A percentile compares a stretch with the other conserved stretches of the same genome.
Evolutionary conservation across 2,113 vertebrate genomes (phyloP).

Genomic region (Saccopteryx leptura): DNA sequence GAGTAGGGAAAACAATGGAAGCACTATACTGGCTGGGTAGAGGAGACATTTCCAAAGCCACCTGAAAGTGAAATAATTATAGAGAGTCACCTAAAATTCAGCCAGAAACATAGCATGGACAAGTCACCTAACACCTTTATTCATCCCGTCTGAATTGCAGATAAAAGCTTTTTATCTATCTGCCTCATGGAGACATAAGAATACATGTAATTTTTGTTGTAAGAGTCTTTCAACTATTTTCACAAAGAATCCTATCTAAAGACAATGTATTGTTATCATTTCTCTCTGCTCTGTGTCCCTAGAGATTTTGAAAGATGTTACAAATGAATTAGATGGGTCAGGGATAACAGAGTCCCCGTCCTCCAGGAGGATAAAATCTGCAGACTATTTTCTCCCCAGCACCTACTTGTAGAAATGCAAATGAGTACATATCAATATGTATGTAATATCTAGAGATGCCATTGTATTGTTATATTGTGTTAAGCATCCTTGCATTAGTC

Average conservation of each 20-base stretch:
- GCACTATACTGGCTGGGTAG: neutral
- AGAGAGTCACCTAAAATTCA: conserved; percentile 72
- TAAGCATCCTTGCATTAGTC: neutral
- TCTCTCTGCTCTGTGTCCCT: conserved; percentile 54
- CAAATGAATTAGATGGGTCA: conserved; percentile 10
- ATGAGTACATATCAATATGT: neutral
- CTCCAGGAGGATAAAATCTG: neutral
- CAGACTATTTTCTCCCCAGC: neutral
- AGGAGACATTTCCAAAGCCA: conserved; percentile 68
- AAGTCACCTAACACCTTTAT: conserved; percentile 75
- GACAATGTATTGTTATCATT: conserved; percentile 38
- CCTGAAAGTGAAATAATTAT: conserved; percentile 78
- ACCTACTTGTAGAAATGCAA: neutral
- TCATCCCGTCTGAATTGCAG: conserved; percentile 62
- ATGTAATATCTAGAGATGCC: neutral
- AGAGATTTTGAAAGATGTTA: conserved; percentile 46
- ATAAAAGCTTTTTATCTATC: conserved; percentile 72
- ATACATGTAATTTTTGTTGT: conserved; percentile 63
- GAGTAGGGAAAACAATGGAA: conserved; percentile 62
- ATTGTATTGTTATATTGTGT: neutral
- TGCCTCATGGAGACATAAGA: conserved; percentile 37
- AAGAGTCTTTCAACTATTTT: conserved; percentile 61
- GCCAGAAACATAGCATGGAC: conserved; percentile 65
- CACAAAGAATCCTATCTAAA: conserved; percentile 23
- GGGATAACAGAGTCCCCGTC: neutral